Base-by-base conservation (phyloP, 2,797 vertebrate genomes). In the Catostomus latipinnis region DNA sequence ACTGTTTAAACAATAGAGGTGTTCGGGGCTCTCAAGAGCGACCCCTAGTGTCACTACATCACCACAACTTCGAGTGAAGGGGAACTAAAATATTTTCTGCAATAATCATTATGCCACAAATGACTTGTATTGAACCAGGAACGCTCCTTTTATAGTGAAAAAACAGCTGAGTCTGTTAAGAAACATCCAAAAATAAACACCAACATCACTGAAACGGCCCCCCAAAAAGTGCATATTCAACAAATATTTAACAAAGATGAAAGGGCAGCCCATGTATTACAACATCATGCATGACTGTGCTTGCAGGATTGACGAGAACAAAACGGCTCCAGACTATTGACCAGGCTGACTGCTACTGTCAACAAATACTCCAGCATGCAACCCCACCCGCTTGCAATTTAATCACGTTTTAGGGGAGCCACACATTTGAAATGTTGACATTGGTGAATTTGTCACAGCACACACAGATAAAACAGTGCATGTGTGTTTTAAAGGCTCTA, bases 251-350 rank as follows among this genome's bases (percentile, higher is more conserved):
- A 92, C 85, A 90, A 91, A 92, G 87, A 91, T 92, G 88, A 91
- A 90, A 93, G 89, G 87, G 90, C 90, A 91, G 91, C 91, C 91
- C 90, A 90, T 91, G 91, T 90, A 84, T 90, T 88, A 93, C 90
- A 91, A 82, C 80, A 89, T 92, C 93, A 94, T 93, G 94, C 93
- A 93, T 89, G 90, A 89, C 87, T 90, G 89, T 91, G 86, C 89
- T 88, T 90, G 87, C 88, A 91, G 87, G 90, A 89, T 88, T 91
- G 91, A 92, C 89, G 82, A 85, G 89, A 86, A 91, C 81, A 84
- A 62, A 78, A 76, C 79, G 88, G 88, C 90, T 90, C 83, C 69
- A 88, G 87, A 88, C 84, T 89, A 88, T 88, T 88, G 89, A 88
- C 82, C 87, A 72, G 89, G 89, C 87, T 88, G 82, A 90, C 87